Percentiles rank a stretch among this genome's conserved stretches.
These are phyloP conservation scores for Montipora cactus DNA, from an alignment of 64 coral and sea anemone species.

Conservation along the genomic window DNA sequence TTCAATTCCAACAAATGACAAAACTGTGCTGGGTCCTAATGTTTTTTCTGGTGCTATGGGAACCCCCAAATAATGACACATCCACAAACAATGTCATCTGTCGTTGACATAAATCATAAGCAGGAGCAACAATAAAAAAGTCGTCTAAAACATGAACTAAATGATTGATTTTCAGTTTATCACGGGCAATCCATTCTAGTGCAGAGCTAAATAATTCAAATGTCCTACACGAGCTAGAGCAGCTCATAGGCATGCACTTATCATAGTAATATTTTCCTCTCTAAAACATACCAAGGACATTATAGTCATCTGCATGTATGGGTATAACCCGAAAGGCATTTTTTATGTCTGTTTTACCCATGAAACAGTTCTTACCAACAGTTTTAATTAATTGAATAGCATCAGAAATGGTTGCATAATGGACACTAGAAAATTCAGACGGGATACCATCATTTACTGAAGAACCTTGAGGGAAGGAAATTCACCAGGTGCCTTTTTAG, in stretches of 20 bases:
- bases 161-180: conserved; percentile 10
- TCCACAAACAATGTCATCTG: neutral
- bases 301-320: neutral
- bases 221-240: conserved; percentile 23
- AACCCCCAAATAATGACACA: conserved; percentile 47
- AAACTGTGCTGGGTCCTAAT: neutral
- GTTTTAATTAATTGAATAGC: neutral
- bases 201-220: conserved; percentile 44
- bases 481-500: conserved; percentile 25
- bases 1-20: conserved; percentile 57
- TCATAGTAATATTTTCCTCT: conserved; percentile 38
- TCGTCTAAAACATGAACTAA: conserved; percentile 40
- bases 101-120: neutral
- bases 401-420: conserved; percentile 13
- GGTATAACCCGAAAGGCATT: conserved; percentile 2
- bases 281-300: neutral
- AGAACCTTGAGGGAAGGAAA: conserved; percentile 17
- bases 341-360: conserved; percentile 21
- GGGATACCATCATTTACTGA: conserved; percentile 54
- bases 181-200: conserved; percentile 57
- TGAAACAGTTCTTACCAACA: neutral
- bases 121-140: neutral
- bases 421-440: neutral
- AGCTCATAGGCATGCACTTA: conserved; percentile 18
- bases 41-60: conserved; percentile 63